These are phyloP conservation scores for Trididemnum clinides DNA, from an alignment of 23 tunicate species.

Conservation along the genomic window DNA sequence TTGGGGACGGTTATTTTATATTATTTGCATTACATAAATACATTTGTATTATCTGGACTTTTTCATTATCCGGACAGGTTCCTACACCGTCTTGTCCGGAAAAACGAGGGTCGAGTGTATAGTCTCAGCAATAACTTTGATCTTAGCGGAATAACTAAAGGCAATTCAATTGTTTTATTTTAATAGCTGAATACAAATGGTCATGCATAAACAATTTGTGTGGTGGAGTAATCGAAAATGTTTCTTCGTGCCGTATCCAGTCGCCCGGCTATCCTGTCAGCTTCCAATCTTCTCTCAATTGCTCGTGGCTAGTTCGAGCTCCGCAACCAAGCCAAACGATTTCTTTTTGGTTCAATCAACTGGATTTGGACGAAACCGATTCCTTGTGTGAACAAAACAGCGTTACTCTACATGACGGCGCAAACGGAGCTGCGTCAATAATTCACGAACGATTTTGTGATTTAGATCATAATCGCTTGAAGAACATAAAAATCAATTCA, in stretches of 20 bases:
- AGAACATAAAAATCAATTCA: not conserved
- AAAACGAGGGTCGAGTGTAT: too few relatives aligned
- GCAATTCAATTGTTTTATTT: too few relatives aligned
- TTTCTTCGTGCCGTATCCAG: slow-evolving; percentile 13
- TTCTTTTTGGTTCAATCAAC: slow-evolving; percentile 16
- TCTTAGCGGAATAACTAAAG: too few relatives aligned
- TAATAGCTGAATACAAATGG: not conserved
- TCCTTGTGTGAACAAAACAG: slow-evolving; percentile 29
- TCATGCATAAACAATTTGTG: slow-evolving; percentile 23
- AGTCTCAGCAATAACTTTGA: too few relatives aligned
- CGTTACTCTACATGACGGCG: slow-evolving; percentile 41
- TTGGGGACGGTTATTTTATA: too few relatives aligned
- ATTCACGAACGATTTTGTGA: slow-evolving; percentile 31
- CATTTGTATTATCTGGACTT: too few relatives aligned
- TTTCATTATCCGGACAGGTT: too few relatives aligned
- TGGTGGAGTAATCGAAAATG: slow-evolving; percentile 27
- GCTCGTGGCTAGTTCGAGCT: slow-evolving; percentile 43
- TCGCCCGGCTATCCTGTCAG: slow-evolving; percentile 47
- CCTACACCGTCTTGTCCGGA: too few relatives aligned
- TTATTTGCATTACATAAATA: too few relatives aligned
- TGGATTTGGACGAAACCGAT: not conserved
- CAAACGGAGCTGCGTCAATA: not conserved
- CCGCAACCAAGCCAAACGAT: not conserved
- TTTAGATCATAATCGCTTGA: slow-evolving; percentile 11
- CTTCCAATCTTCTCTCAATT: slow-evolving; percentile 28